These are phyloP conservation scores for Octodonta nipae DNA, from an alignment of 2,888 invertebrate genomes.

Conservation along the genomic window DNA sequence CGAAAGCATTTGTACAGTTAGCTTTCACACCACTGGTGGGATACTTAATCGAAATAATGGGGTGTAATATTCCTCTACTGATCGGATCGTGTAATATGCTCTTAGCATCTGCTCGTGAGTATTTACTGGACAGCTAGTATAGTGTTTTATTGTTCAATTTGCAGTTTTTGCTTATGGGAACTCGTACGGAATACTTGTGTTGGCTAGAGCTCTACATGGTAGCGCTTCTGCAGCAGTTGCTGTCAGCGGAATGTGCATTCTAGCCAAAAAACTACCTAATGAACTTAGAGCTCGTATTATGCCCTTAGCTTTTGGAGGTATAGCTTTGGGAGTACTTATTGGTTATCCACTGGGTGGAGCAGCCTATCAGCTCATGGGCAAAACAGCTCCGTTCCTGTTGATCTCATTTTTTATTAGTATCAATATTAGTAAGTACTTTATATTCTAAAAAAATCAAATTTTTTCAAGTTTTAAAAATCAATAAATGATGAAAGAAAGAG, in stretches of 20 bases:
- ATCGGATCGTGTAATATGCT: constrained; percentile 55
- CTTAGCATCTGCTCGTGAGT: constrained; percentile 54
- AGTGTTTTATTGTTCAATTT: constrained; percentile 14
- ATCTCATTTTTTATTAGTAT: constrained; percentile 47
- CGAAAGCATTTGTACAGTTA: constrained; percentile 69
- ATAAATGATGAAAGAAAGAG: too few relatives aligned
- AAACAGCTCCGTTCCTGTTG: constrained; percentile 59
- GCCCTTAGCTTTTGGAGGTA: constrained; percentile 69
- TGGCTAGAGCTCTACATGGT: constrained; percentile 67
- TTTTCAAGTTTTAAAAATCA: too few relatives aligned
- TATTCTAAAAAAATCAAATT: too few relatives aligned
- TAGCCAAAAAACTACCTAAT: constrained; percentile 48
- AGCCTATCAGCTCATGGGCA: constrained; percentile 61
- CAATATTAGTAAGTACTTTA: constrained; percentile 39
- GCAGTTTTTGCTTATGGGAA: constrained; percentile 65
- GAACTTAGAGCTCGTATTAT: constrained; percentile 53
- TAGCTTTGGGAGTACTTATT: constrained; percentile 64
- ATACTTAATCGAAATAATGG: constrained; percentile 48
- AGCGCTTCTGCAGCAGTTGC: constrained; percentile 67
- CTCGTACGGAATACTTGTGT: constrained; percentile 51
- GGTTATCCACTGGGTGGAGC: constrained; percentile 74
- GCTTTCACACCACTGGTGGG: constrained; percentile 65
- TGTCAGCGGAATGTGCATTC: constrained; percentile 68
- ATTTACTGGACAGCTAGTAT: neutral
- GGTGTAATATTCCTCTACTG: constrained; percentile 55